Conservation (phyloP, 2,888 invertebrate species). For the Sesia apiformis region DNA sequence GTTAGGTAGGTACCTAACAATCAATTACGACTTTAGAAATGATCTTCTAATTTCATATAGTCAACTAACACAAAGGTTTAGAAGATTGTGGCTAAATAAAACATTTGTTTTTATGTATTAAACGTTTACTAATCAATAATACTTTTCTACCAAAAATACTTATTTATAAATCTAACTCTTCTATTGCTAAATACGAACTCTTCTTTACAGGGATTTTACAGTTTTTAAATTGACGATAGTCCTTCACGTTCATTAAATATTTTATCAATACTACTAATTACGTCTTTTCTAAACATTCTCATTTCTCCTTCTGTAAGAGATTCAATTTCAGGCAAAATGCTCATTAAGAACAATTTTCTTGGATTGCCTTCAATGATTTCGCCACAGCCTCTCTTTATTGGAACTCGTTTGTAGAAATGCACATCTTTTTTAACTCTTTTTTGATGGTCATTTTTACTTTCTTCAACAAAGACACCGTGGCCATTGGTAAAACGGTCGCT, state of each 20-base stretch:
- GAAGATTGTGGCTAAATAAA: no score
- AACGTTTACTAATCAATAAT: no score
- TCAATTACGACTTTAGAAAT: no score
- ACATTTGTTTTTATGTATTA: no score
- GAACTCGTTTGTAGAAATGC: neutral
- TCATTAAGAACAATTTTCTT: slow-evolving; percentile 24
- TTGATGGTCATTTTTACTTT: neutral
- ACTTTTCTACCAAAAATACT: no score
- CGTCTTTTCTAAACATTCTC: slow-evolving; percentile 19
- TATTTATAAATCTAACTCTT: no score
- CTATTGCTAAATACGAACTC: no score
- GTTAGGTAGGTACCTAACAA: no score
- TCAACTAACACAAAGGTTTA: no score
- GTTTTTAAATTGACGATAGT: no score
- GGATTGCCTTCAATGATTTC: slow-evolving; percentile 2
- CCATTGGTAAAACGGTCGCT: neutral
- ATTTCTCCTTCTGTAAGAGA: slow-evolving; percentile 22
- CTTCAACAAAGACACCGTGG: neutral
- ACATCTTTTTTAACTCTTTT: neutral
- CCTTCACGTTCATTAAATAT: slow-evolving; percentile 14
- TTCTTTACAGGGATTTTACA: no score
- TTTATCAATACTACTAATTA: slow-evolving; percentile 18
- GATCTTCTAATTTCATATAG: no score
- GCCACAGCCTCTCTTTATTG: neutral
- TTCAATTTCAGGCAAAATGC: slow-evolving; percentile 21